Conservation (phyloP, 23 tunicate species). For the Diplosoma virens region DNA sequence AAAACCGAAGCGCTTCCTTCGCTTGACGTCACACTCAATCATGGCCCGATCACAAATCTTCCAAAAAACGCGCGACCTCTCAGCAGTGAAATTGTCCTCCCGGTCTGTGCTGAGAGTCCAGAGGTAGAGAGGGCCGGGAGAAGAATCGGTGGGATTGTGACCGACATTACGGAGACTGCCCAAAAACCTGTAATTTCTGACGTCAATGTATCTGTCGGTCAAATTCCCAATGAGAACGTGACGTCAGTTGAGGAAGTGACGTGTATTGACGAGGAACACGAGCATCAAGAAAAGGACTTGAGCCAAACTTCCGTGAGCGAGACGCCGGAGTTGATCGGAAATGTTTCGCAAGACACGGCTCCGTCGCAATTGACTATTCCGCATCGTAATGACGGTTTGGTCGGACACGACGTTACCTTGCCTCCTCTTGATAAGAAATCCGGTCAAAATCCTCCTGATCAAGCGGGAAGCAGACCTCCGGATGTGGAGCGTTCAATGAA, state of each 20-base stretch:
- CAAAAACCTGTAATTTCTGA: not conserved
- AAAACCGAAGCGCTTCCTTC: not conserved
- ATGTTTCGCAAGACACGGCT: no score
- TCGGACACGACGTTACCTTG: no score
- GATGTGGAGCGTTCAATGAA: not conserved
- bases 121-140: constrained; percentile 18
- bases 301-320: no score
- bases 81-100: constrained; percentile 73
- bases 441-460: not conserved
- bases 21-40: not conserved
- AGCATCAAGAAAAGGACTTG: no score
- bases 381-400: no score
- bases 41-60: not conserved
- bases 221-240: not conserved
- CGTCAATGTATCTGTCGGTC: not conserved
- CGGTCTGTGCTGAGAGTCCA: constrained; percentile 91
- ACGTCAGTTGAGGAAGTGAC: no score
- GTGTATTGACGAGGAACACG: no score
- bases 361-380: no score
- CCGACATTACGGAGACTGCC: no score
- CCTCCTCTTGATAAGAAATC: no score
- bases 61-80: constrained; percentile 95
- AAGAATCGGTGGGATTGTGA: no score
- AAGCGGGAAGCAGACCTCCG: not conserved
- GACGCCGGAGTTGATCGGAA: no score